Evolutionary conservation across 2,797 vertebrate species (phyloP), one percentile per base, ranked within the genome.

Genomic region (Neosalanx taihuensis): DNA sequence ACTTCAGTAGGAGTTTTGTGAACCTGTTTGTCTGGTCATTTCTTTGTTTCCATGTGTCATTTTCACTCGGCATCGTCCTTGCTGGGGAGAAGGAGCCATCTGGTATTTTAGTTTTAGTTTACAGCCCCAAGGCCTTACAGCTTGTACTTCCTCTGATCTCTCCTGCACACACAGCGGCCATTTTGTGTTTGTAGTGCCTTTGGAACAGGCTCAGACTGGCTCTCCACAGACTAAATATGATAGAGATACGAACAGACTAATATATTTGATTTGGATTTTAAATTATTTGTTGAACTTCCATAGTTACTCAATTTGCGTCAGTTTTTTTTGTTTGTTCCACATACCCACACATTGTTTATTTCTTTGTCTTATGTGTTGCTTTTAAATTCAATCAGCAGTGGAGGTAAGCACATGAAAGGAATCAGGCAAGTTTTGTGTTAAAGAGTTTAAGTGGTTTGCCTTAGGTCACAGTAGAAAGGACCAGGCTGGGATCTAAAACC

Each of bases 111-210:
- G 41, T 63, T 35, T 71, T 51, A 73, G 57, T 73, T 81, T 79
- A 71, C 71, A 72, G 69, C 63, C 66, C 74, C n/a, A 0, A 68
- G 78, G 83, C 77, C 84, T 77, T 72, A 80, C 71, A 63, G 77
- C 60, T 87, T 84, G 76, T 67, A 82, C 82, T 86, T 86, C 85
- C 83, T 88, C 80, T 72, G 72, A 74, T 74, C 74, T 78, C 68
- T 77, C 68, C 75, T 75, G 71, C 79, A 77, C 81, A 79, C 30
- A 76, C 83, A 78, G 90, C 83, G 76, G 87, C 88, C 87, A 90
- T 91, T 88, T 91, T 90, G 85, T 88, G 67, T 76, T 23, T 0
- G 4, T 35, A 69, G 72, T 30, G 76, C 64, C 69, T 74, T 62
- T 26, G 20, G 41, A 56, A 35, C 49, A 76, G 77, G 69, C 69